A percentile compares a stretch with the other conserved stretches of the same genome.
Conservation (phyloP, 2,797 vertebrate species). For the Paramormyrops hopkinsi region DNA sequence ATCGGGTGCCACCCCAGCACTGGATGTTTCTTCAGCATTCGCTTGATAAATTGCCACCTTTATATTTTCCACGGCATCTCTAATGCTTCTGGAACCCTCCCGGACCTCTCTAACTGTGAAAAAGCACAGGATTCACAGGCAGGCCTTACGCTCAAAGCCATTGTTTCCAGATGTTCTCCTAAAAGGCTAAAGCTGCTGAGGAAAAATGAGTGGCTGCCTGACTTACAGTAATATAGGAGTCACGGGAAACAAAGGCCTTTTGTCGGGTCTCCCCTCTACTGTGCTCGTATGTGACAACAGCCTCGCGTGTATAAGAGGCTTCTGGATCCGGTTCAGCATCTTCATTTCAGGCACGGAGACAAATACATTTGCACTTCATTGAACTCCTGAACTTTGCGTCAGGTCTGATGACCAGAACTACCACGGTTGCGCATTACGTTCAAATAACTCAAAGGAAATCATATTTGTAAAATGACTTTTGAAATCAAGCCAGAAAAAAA, state of each 20-base stretch:
- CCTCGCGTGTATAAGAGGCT: background rate
- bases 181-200: slow-evolving; percentile 27
- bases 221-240: slow-evolving; percentile 29
- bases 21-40: slow-evolving; percentile 18
- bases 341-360: background rate
- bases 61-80: slow-evolving; percentile 35
- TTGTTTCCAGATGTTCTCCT: slow-evolving; percentile 47
- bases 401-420: background rate
- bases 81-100: slow-evolving; percentile 32
- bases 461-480: slow-evolving; percentile 5
- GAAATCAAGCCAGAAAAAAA: background rate
- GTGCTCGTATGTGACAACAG: background rate
- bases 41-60: slow-evolving; percentile 38
- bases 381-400: slow-evolving; percentile 17
- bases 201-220: slow-evolving; percentile 22
- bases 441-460: slow-evolving; percentile 31
- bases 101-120: slow-evolving; percentile 35
- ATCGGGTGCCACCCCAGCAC: slow-evolving; percentile 23
- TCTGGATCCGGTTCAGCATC: background rate
- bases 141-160: slow-evolving; percentile 36
- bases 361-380: slow-evolving; percentile 10
- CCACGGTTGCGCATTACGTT: slow-evolving; percentile 17
- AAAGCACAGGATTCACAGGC: slow-evolving; percentile 35
- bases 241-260: slow-evolving; percentile 19
- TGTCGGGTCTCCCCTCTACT: background rate